Evolutionary conservation across 1,140 invertebrate species (phyloP), one percentile per base, ranked within the genome.

Genomic region (Meloidogyne exigua): DNA sequence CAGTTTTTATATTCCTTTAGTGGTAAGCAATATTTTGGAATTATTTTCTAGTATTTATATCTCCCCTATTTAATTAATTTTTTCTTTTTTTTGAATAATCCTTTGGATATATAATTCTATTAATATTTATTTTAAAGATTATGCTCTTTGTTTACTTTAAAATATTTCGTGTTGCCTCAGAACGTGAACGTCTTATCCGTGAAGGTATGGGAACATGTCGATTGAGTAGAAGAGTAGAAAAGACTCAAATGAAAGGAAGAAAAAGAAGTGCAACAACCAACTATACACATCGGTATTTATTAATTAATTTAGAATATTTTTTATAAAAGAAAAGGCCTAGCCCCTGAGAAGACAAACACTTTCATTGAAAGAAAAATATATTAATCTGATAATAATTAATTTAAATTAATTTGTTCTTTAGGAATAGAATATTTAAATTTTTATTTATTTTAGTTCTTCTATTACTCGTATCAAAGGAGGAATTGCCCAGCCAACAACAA

Each of bases 61-160:
- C n/a, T n/a, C n/a, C n/a, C n/a, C n/a, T n/a, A n/a, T n/a, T n/a
- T n/a, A n/a, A n/a, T n/a, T 32, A 32, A 32, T 32, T 32, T 3
- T 3, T 32, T 32, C 2, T 3, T 32, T 32, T 32, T 32, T 32
- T 32, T 32, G 28, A 32, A 32, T 32, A 32, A 32, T 32, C 7
- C 7, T 32, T 32, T 32, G 2, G 7, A 32, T 32, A 32, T 3
- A 32, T 32, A 32, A 32, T 3, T 32, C 2, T 3, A 32, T 3
- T 32, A 32, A 32, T 32, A 32, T 32, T 32, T 32, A 32, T 32
- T 32, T 32, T 32, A 3, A 32, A 85, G 83, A 79, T 86, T 15
- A 87, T 87, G 85, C 75, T 87, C 0, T 87, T 75, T 63, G 86
- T 87, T 0, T 87, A 87, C 64, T 87, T 87, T 75, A 88, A 88